Base-by-base conservation (phyloP, 2,797 vertebrate genomes). In the Eulemur mongoz region DNA sequence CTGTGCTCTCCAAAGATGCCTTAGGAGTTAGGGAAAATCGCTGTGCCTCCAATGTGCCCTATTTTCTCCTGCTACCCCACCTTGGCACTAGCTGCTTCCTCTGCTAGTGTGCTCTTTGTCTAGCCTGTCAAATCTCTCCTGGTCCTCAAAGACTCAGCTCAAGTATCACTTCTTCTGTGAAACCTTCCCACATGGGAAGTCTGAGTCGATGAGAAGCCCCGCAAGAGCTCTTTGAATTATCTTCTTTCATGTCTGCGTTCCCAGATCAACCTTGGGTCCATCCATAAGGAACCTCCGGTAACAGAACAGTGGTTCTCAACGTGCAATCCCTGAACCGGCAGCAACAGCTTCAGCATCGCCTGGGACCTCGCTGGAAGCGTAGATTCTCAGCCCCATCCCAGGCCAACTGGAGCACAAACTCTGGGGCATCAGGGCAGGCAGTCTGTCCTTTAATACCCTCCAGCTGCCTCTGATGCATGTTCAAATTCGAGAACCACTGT, bases 31-130 rank as follows among this genome's bases (percentile, higher is more conserved):
- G 48, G 81, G 1, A 43, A 48, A 17, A 17, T 1, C 2, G 2
- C 23, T 0, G 4, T 2, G 38, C 87, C 61, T 30, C 61, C 0
- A 0, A 2, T 0, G 17, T 3, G 45, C 48, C 17, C 0, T 27
- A 1, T 22, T 65, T 27, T 35, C 88, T 43, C 14, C 38, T 25
- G 32, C 10, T 11, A 1, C n/a, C 91, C 57, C 4, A 27, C 75
- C 73, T 48, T 13, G 30, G 76, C 22, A 38, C 50, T 22, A 14
- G 57, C 73, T 23, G 3, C 22, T 17, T 27, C 43, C 45, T 43
- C 20, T 11, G 59, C 84, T 15, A 11, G 30, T 38, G 32, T 2
- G 13, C 59, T 57, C 38, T 38, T 35, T 7, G 4, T 45, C 69
- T 3, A 6, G 69, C 5, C 50, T 6, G 50, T 54, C 17, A 32